Evolutionary conservation across 1,140 invertebrate species (phyloP).

Genomic region (Solen grandis): DNA sequence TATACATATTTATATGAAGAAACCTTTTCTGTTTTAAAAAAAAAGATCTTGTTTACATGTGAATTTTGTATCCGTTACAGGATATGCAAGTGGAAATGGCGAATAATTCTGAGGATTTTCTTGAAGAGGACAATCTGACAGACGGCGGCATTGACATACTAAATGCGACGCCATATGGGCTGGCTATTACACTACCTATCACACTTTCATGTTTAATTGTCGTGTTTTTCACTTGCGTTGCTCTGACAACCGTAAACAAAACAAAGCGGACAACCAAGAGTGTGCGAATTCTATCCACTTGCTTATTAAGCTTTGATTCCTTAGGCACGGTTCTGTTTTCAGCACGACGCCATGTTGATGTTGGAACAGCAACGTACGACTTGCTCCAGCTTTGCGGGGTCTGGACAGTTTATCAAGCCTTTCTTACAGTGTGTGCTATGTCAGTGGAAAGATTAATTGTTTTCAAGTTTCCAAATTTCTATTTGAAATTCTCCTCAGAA

Average conservation of each 20-base stretch:
- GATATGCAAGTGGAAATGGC: no score
- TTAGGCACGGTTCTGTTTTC: no score
- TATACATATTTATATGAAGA: no score
- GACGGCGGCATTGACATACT: no score
- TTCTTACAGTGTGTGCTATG: neutral
- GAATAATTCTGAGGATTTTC: no score
- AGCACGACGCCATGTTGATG: no score
- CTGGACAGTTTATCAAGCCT: neutral
- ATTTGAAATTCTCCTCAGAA: neutral
- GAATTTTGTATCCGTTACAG: no score
- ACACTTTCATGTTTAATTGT: neutral
- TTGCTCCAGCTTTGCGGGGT: neutral
- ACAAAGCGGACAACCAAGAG: neutral
- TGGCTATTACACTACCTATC: neutral
- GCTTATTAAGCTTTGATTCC: no score
- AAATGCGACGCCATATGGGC: neutral
- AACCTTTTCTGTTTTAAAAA: no score
- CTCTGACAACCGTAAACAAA: neutral
- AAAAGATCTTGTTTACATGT: no score
- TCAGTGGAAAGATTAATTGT: neutral
- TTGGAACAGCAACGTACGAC: neutral
- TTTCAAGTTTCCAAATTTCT: neutral
- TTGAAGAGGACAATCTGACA: no score
- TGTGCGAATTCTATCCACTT: neutral
- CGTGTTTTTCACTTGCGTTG: neutral